Conservation (phyloP, 2,888 invertebrate species). For the Steinernema carpocapsae region DNA sequence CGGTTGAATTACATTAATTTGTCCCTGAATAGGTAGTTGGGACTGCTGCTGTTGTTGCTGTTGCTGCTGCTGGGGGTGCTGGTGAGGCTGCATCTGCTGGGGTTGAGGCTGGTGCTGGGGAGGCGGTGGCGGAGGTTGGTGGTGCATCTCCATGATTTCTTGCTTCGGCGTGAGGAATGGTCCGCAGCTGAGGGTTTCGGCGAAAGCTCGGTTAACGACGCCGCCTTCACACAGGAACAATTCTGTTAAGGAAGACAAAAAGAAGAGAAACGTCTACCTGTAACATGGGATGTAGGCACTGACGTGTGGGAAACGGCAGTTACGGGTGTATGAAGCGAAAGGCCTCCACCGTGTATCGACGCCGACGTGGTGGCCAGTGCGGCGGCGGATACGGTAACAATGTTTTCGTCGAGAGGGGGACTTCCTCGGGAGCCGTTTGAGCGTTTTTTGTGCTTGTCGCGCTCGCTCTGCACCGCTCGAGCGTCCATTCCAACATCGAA, state of each 20-base stretch:
- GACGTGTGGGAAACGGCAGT: conserved; percentile 33
- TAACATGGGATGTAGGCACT: conserved; percentile 38
- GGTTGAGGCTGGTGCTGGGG: neutral
- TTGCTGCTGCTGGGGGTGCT: neutral
- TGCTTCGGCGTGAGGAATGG: neutral
- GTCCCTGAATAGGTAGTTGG: neutral
- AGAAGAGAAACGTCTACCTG: conserved; percentile 25
- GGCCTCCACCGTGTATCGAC: neutral
- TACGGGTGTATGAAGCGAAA: conserved; percentile 6
- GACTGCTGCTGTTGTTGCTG: neutral
- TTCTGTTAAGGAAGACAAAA: conserved; percentile 31
- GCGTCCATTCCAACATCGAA: conserved; percentile 62
- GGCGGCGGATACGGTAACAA: conserved; percentile 27
- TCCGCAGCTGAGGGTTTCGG: conserved; percentile 45
- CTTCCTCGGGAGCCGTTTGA: conserved; percentile 37
- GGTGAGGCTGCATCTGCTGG: conserved; percentile 14
- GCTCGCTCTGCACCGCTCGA: conserved; percentile 57
- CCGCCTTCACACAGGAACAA: conserved; percentile 37
- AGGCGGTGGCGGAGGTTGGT: conserved; percentile 28
- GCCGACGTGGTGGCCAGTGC: conserved; percentile 16
- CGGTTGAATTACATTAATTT: neutral
- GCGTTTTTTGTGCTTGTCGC: conserved; percentile 62
- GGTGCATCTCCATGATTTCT: conserved; percentile 28
- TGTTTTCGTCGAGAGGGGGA: conserved; percentile 20
- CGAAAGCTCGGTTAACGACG: conserved; percentile 50